Conservation (phyloP, 2,113 vertebrate species). For the Oncorhynchus tshawytscha region DNA sequence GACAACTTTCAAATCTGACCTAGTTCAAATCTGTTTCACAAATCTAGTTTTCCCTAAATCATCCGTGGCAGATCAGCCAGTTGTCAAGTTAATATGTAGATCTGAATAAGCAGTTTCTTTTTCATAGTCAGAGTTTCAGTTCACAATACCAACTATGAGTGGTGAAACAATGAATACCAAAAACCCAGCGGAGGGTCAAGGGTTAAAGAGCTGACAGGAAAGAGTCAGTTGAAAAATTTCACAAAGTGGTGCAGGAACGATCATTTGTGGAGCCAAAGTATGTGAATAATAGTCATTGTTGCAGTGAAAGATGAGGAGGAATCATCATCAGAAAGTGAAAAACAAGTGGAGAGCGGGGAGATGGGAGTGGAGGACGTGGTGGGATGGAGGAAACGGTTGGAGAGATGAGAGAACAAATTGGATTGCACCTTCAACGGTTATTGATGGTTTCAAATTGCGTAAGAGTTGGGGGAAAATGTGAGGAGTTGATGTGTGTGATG, state of each 20-base stretch:
- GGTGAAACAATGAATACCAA: neutral
- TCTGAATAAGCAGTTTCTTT: neutral
- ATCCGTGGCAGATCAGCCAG: neutral
- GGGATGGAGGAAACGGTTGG: neutral
- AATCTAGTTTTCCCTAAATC: neutral
- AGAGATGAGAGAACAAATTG: too few relatives aligned
- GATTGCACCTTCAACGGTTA: too few relatives aligned
- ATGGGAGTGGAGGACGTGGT: neutral
- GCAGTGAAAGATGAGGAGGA: constrained; percentile 14
- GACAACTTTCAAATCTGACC: neutral
- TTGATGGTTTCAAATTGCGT: too few relatives aligned
- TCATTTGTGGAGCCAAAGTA: constrained; percentile 6
- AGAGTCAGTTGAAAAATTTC: constrained; percentile 9
- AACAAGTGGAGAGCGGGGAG: neutral
- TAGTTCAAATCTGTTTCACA: neutral
- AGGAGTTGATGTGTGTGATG: too few relatives aligned
- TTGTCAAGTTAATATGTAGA: neutral
- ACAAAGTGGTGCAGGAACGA: constrained; percentile 8
- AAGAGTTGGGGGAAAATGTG: too few relatives aligned
- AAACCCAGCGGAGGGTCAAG: neutral
- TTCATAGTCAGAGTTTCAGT: neutral
- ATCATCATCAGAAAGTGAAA: neutral
- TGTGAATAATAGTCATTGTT: constrained; percentile 18
- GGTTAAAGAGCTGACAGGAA: neutral
- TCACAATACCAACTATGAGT: neutral